Percentiles rank a stretch among this genome's conserved stretches.
Evolutionary conservation across 2,113 vertebrate species (phyloP).

Genomic region (Pedetes capensis): DNA sequence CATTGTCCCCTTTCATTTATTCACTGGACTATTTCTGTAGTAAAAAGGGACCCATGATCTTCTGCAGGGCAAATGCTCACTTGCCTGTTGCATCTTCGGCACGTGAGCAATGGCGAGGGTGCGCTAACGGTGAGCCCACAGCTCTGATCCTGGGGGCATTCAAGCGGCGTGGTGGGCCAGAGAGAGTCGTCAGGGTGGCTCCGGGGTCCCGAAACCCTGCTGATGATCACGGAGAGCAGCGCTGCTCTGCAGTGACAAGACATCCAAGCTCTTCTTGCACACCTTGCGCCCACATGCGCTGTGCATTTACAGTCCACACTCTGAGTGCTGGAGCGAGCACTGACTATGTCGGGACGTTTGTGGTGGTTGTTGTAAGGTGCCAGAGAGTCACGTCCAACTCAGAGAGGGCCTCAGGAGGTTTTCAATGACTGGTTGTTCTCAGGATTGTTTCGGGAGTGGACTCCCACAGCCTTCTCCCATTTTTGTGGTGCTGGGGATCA

Average conservation of each 20-base stretch:
- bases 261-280: rapidly evolving
- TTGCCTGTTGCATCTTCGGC: rapidly evolving
- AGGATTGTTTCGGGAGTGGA: too few relatives aligned
- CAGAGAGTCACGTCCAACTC: too few relatives aligned
- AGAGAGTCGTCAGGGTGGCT: rapidly evolving
- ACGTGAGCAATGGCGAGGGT: rapidly evolving
- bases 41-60: too few relatives aligned
- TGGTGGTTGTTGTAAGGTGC: too few relatives aligned
- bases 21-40: not conserved
- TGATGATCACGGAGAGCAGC: rapidly evolving
- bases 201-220: rapidly evolving
- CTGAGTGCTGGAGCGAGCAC: not conserved
- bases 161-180: rapidly evolving
- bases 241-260: not conserved
- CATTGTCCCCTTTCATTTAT: rapidly evolving
- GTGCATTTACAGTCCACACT: not conserved
- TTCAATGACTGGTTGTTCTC: too few relatives aligned
- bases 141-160: rapidly evolving
- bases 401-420: too few relatives aligned
- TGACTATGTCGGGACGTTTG: too few relatives aligned
- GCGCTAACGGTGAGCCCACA: too few relatives aligned
- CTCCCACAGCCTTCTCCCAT: too few relatives aligned
- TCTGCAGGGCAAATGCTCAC: too few relatives aligned
- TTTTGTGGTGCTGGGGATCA: too few relatives aligned
- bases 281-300: not conserved